Evolutionary conservation across 1,140 invertebrate genomes (phyloP).

Genomic region (Cheumatopsyche charites): DNA sequence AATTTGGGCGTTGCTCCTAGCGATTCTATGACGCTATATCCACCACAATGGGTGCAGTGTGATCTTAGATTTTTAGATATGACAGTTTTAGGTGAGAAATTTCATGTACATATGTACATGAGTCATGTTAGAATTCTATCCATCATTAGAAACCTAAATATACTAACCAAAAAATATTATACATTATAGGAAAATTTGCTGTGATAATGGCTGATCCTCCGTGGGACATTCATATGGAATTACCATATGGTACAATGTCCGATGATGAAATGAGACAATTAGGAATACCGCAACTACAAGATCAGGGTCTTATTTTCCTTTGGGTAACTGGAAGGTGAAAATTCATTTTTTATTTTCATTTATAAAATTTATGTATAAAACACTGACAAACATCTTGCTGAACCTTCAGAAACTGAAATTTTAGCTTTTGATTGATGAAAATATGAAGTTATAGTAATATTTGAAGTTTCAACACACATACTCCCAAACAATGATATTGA

Average conservation of each 20-base stretch:
- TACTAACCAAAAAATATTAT: neutral
- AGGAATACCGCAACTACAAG: slow-evolving; percentile 87
- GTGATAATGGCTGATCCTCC: slow-evolving; percentile 97
- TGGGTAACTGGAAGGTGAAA: slow-evolving; percentile 91
- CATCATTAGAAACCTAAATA: neutral
- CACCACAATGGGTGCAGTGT: slow-evolving; percentile 96
- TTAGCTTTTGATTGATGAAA: neutral
- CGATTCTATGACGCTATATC: slow-evolving; percentile 75
- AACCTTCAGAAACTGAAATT: neutral
- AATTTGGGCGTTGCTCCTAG: slow-evolving; percentile 50
- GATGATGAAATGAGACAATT: slow-evolving; percentile 98
- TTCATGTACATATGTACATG: neutral
- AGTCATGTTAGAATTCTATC: neutral
- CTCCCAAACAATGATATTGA: too few species aligned
- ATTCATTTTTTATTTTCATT: neutral
- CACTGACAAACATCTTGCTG: neutral
- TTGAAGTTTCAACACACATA: too few species aligned
- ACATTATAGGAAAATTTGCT: slow-evolving; percentile 77
- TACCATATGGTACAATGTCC: slow-evolving; percentile 98
- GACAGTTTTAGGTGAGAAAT: slow-evolving; percentile 79
- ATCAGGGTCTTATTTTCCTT: slow-evolving; percentile 94
- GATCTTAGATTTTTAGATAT: slow-evolving; percentile 95
- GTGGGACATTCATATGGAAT: slow-evolving; percentile 98
- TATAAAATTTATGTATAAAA: too few species aligned
- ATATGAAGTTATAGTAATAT: too few species aligned